These are phyloP conservation scores for Coranthus polyacanthus DNA, from an alignment of 2,797 vertebrate species.

Conservation along the genomic window DNA sequence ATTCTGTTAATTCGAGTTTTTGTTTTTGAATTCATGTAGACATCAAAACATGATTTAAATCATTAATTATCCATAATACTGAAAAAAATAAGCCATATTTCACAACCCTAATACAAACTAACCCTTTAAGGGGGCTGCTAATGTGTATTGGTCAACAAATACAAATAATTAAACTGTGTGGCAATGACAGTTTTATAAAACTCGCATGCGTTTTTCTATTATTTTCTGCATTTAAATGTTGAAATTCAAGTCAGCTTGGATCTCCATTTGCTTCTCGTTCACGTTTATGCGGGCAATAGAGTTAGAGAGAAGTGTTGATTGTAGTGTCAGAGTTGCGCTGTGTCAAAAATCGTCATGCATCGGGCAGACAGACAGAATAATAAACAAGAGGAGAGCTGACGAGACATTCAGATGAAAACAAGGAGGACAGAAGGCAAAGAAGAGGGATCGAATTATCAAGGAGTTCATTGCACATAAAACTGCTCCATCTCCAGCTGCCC, in stretches of 20 bases:
- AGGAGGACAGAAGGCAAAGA: neutral
- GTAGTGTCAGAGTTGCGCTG: conserved; percentile 44
- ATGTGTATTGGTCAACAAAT: too few relatives aligned
- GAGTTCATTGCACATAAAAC: conserved; percentile 18
- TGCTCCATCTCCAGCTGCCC: conserved; percentile 26
- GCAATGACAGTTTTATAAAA: too few relatives aligned
- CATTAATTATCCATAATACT: too few relatives aligned
- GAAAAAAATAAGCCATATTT: too few relatives aligned
- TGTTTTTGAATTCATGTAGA: too few relatives aligned
- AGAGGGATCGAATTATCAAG: conserved; percentile 11
- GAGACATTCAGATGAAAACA: conserved; percentile 22
- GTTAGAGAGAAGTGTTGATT: conserved; percentile 50
- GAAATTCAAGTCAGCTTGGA: conserved; percentile 27
- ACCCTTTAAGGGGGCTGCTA: too few relatives aligned
- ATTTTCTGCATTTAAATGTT: neutral
- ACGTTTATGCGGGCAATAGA: conserved; percentile 14
- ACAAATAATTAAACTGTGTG: neutral
- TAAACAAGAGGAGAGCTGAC: conserved; percentile 32
- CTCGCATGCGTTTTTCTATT: neutral
- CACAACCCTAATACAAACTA: too few relatives aligned
- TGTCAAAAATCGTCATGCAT: conserved; percentile 44
- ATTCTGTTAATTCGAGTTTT: too few relatives aligned
- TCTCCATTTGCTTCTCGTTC: conserved; percentile 38
- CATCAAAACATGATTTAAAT: too few relatives aligned
- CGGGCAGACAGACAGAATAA: conserved; percentile 37